A percentile compares a stretch with the other conserved stretches of the same genome.
phyloP scores from a whole-genome alignment of 2,888 invertebrate species.

The Cheilosia variabilis region DNA sequence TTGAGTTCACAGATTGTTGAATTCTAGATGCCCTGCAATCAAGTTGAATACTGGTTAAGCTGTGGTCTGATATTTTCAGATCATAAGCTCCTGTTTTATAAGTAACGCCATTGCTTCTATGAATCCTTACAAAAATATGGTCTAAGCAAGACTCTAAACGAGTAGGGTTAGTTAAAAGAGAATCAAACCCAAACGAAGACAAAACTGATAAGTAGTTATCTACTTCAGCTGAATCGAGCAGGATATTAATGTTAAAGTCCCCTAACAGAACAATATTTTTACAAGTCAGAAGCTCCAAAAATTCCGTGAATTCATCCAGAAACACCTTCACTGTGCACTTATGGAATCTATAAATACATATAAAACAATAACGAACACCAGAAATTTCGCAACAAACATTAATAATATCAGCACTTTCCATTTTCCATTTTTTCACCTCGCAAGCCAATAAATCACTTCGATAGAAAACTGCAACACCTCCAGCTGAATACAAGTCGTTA shows the following conservation, averaged over 20 bases:
- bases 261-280: slow-evolving; percentile 28
- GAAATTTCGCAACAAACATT: too few relatives aligned
- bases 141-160: slow-evolving; percentile 13
- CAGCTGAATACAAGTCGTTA: too few relatives aligned
- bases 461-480: too few relatives aligned
- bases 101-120: slow-evolving; percentile 7
- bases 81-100: neutral
- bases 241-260: slow-evolving; percentile 14
- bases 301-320: slow-evolving; percentile 3
- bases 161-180: slow-evolving; percentile 5
- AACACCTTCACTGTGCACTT: slow-evolving; percentile 7
- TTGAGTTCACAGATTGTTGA: too few relatives aligned
- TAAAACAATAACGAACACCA: slow-evolving; percentile 8
- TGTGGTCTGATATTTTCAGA: slow-evolving; percentile 16
- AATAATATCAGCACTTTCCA: too few relatives aligned
- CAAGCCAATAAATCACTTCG: too few relatives aligned
- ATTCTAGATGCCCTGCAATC: neutral
- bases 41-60: slow-evolving; percentile 18
- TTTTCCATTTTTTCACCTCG: too few relatives aligned
- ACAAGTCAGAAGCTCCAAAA: neutral
- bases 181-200: slow-evolving; percentile 26
- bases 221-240: slow-evolving; percentile 5
- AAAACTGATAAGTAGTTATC: slow-evolving; percentile 7
- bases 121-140: slow-evolving; percentile 26
- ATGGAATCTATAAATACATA: slow-evolving; percentile 23